Conservation (phyloP, 2,113 vertebrate species). For the Rhagologus leucostigma region DNA sequence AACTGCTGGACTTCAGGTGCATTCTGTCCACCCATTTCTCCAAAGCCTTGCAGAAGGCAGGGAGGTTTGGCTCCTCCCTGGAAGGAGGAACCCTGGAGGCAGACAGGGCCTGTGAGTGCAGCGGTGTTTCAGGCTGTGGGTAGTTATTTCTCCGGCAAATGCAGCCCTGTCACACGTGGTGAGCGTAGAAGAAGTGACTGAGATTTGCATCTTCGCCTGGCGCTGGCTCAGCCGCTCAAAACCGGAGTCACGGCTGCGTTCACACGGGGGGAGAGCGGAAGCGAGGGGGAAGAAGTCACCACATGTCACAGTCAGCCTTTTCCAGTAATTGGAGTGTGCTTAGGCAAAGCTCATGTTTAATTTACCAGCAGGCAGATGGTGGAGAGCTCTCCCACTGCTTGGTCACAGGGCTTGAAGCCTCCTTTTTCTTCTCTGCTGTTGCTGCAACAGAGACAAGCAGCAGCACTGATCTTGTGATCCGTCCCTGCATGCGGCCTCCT, state of each 20-base stretch:
- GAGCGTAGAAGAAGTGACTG: not conserved
- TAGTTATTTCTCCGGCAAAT: not conserved
- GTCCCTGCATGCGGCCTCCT: accelerated
- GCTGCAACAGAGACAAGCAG: not conserved
- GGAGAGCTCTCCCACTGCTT: not conserved
- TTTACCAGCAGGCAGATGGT: not conserved
- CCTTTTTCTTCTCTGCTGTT: not conserved
- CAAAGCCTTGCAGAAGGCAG: not conserved
- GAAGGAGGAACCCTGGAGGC: not conserved
- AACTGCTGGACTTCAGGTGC: not conserved
- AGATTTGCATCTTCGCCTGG: not conserved
- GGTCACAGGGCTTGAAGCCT: not conserved
- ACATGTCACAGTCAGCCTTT: not conserved
- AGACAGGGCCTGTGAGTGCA: not conserved
- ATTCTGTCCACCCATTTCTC: not conserved
- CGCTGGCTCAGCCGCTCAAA: not conserved
- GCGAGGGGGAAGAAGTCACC: not conserved
- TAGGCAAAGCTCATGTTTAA: not conserved
- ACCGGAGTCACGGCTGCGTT: not conserved
- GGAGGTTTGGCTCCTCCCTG: not conserved
- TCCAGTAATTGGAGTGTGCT: not conserved
- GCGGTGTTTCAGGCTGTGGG: not conserved
- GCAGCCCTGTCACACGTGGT: not conserved
- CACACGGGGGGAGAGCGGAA: not conserved
- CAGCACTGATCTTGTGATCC: not conserved